Evolutionary conservation across 1,140 invertebrate genomes (phyloP).

Genomic region (Muscidifurax raptorellus): DNA sequence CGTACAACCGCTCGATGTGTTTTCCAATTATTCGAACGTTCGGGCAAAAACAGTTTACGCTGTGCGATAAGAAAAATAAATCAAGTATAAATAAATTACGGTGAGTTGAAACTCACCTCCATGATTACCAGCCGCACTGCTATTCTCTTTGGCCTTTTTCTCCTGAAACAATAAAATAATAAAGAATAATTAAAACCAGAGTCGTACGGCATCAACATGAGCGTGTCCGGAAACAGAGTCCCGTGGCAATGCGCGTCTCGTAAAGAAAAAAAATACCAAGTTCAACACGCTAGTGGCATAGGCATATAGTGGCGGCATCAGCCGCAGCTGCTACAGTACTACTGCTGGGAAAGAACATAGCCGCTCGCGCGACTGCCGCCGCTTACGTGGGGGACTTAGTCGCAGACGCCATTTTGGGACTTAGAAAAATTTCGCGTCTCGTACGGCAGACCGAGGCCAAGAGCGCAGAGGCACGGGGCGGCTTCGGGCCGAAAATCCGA

Average conservation of each 20-base stretch:
- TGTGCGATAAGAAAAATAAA: not conserved
- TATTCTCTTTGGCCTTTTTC: conserved; percentile 70
- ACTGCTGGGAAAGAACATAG: conserved; percentile 3
- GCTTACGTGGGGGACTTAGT: conserved; percentile 77
- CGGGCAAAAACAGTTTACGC: not conserved
- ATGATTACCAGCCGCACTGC: conserved; percentile 68
- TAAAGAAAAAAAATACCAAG: not conserved
- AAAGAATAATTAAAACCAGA: not conserved
- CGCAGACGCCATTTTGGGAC: conserved; percentile 90
- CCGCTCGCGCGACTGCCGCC: conserved; percentile 13
- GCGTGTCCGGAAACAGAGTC: not conserved
- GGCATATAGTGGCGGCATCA: not conserved
- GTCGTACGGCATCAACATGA: not conserved
- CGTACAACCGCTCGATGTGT: not conserved
- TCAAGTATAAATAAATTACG: conserved; percentile 1
- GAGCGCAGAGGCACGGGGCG: conserved; percentile 62
- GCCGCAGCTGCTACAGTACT: not conserved
- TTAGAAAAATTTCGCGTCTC: conserved; percentile 85
- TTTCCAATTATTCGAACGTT: not conserved
- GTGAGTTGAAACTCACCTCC: conserved; percentile 65
- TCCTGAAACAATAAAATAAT: conserved; percentile 68
- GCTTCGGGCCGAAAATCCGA: conserved; percentile 53
- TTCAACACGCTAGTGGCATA: not conserved
- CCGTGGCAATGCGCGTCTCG: not conserved
- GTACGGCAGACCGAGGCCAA: conserved; percentile 56